Evolutionary conservation across 2,797 vertebrate species (phyloP), one percentile per base, ranked within the genome.

Genomic region (Diglossa cyanea): DNA sequence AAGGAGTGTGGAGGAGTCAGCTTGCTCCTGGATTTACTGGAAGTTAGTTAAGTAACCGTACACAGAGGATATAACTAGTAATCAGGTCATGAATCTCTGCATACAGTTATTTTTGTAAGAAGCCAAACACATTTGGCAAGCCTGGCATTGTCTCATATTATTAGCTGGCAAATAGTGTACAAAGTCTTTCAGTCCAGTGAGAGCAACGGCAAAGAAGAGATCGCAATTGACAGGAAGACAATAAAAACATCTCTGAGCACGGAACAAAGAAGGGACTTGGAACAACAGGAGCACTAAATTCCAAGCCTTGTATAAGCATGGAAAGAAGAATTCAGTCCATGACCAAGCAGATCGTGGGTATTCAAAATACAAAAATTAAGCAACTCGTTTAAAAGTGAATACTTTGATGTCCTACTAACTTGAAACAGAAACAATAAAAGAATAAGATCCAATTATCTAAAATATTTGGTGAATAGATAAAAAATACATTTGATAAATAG

Each of bases 61-160:
- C 35, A 62, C 26, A 67, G 63, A 92, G 51, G 48, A 87, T 79
- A 71, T 87, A 92, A 85, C 87, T 67, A 78, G 89, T 76, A 91
- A 92, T 87, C 44, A 45, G 78, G 63, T 73, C 24, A 82, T 45
- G 60, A 91, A 94, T 92, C 75, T 87, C 53, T 63, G 48, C 75
- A 77, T 71, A 85, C 63, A 67, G 67, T 66, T 88, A 87, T 79
- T 91, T 88, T 85, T 94, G 71, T 53, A 70, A 93, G 81, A 85
- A 87, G 67, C 48, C 71, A 80, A 89, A 76, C 67, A 79, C 68
- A 92, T 76, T 85, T 85, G 51, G 71, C 55, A 81, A 93, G 55
- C 15, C 83, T 93, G 72, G 75, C 6, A 8, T 73, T 45, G 5
- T 84, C 78, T 91, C 54, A 26, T 44, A n/a, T 63, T 80, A 86